phyloP scores from a whole-genome alignment of 2,797 vertebrate genomes.

The Sebastes steindachneri region DNA sequence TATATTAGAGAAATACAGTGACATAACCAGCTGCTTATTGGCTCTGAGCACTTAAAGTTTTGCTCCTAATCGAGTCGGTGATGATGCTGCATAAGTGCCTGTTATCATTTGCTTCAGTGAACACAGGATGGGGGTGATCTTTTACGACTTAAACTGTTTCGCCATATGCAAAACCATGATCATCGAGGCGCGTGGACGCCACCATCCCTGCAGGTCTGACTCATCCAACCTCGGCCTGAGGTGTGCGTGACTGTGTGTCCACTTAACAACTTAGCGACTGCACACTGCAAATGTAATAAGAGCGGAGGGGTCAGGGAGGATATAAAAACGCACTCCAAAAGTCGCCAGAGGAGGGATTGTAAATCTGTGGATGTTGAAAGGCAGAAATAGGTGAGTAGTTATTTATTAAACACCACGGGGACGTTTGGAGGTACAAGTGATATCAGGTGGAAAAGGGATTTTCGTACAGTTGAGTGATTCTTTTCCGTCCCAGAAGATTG shows the following conservation, averaged over 20 bases:
- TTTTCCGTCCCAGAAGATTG: neutral
- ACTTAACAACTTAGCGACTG: conserved; percentile 29
- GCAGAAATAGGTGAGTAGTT: conserved; percentile 17
- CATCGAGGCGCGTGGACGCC: neutral
- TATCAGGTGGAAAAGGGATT: conserved; percentile 36
- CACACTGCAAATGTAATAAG: conserved; percentile 19
- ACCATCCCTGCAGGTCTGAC: conserved; percentile 26
- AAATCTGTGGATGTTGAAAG: conserved; percentile 45
- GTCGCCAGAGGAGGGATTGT: conserved; percentile 7
- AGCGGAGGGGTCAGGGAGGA: conserved; percentile 32
- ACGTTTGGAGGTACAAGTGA: neutral
- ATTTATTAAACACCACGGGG: conserved; percentile 17
- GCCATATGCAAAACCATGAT: conserved; percentile 37
- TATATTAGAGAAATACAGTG: neutral
- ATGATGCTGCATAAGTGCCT: neutral
- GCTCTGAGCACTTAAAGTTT: neutral
- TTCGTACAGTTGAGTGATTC: neutral
- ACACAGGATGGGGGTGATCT: neutral
- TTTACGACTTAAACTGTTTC: conserved; percentile 27
- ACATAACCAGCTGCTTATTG: neutral
- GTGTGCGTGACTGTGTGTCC: conserved; percentile 40
- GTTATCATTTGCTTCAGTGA: conserved; percentile 22
- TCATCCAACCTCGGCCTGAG: conserved; percentile 4
- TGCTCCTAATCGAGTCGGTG: neutral
- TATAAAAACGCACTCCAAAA: conserved; percentile 37